A percentile compares a stretch with the other conserved stretches of the same genome.
phyloP scores from a whole-genome alignment of 2,797 vertebrate genomes.

The Pristis pectinata region DNA sequence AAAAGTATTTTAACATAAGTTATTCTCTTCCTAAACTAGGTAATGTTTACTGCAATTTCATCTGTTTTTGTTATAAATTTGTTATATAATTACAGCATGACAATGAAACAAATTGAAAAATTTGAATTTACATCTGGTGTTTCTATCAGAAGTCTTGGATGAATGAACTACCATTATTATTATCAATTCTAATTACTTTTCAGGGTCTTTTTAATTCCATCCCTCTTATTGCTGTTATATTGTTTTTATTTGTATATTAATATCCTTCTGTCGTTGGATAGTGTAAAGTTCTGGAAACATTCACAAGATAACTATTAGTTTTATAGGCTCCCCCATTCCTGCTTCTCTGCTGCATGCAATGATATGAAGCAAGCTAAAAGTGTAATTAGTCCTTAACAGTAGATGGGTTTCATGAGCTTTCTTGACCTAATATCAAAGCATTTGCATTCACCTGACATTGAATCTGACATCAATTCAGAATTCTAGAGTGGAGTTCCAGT shows the following conservation, averaged over 20 bases:
- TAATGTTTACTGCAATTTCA: slow-evolving; percentile 49
- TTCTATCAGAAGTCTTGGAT: not conserved
- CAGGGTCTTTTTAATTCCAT: not conserved
- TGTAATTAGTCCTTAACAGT: not conserved
- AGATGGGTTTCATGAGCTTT: not conserved
- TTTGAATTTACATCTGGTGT: not conserved
- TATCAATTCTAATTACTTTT: not conserved
- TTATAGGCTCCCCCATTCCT: no score
- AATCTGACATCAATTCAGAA: no score
- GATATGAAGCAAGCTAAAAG: not conserved
- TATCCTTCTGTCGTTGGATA: not conserved
- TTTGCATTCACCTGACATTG: no score
- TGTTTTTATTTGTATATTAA: not conserved
- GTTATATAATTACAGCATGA: slow-evolving; percentile 41
- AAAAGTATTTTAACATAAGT: slow-evolving; percentile 76
- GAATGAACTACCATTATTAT: not conserved
- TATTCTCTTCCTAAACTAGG: slow-evolving; percentile 88
- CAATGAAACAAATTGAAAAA: not conserved
- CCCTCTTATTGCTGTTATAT: not conserved
- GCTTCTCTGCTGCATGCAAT: not conserved
- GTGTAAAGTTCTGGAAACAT: not conserved
- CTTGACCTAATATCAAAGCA: not conserved
- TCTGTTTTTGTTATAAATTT: slow-evolving; percentile 40
- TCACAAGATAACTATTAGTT: not conserved
- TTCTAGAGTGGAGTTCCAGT: no score